phyloP scores from a whole-genome alignment of 1,140 invertebrate genomes.

The Dendroctonus ponderosae region DNA sequence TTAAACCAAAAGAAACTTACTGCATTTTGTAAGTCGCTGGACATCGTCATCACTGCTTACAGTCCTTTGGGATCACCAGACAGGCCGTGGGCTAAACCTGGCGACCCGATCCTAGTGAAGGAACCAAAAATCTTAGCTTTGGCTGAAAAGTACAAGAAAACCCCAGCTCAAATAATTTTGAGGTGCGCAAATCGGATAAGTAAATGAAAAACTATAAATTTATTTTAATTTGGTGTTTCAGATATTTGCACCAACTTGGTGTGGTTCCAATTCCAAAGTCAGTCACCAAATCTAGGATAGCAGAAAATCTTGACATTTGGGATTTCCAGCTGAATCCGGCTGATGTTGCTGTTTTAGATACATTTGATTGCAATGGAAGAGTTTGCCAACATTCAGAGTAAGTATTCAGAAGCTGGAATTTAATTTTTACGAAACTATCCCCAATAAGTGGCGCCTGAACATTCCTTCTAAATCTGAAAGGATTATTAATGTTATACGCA shows the following conservation, averaged over 20 bases:
- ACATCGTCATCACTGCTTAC: slow-evolving; percentile 76
- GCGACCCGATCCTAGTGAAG: slow-evolving; percentile 60
- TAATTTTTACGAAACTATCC: slow-evolving; percentile 25
- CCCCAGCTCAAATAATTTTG: slow-evolving; percentile 41
- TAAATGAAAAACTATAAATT: slow-evolving; percentile 57
- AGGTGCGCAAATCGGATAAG: slow-evolving; percentile 38
- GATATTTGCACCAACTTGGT: slow-evolving; percentile 38
- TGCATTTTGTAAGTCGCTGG: slow-evolving; percentile 66
- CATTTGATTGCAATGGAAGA: slow-evolving; percentile 43
- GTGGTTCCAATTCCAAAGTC: slow-evolving; percentile 43
- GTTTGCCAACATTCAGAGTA: slow-evolving; percentile 43
- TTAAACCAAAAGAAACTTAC: slow-evolving; percentile 58
- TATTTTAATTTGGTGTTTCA: slow-evolving; percentile 55
- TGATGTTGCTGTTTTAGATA: slow-evolving; percentile 39
- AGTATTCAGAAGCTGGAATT: slow-evolving; percentile 39
- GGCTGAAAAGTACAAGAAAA: slow-evolving; percentile 41
- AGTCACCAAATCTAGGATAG: slow-evolving; percentile 39
- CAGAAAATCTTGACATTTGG: slow-evolving; percentile 41
- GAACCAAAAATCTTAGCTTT: slow-evolving; percentile 56
- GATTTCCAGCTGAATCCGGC: slow-evolving; percentile 39
- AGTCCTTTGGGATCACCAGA: slow-evolving; percentile 73
- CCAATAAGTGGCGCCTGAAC: not conserved
- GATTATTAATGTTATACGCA: slow-evolving; percentile 38
- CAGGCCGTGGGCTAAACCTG: slow-evolving; percentile 65
- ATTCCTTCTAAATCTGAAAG: slow-evolving; percentile 30